Evolutionary conservation across 2,797 vertebrate species (phyloP).

Genomic region (Sorex maritimensis): DNA sequence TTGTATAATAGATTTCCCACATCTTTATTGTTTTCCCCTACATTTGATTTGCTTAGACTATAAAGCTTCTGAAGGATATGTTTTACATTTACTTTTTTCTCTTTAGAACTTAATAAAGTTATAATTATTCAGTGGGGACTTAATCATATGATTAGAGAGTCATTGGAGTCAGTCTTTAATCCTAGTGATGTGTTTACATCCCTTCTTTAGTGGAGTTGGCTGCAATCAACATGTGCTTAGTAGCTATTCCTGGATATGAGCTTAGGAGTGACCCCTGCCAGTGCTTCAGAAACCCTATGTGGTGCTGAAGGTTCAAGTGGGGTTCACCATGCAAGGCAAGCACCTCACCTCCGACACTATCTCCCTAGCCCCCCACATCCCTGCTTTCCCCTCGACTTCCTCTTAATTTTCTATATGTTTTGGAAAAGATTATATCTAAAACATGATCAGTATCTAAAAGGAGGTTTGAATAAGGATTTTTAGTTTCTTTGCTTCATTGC

Average conservation of each 20-base stretch:
- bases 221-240: too few relatives aligned
- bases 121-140: not conserved
- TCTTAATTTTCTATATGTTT: slow-evolving; percentile 1
- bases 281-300: too few relatives aligned
- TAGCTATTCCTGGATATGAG: too few relatives aligned
- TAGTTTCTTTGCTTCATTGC: not conserved
- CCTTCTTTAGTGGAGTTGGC: not conserved
- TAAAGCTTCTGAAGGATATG: not conserved
- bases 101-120: not conserved
- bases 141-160: not conserved
- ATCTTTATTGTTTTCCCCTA: not conserved
- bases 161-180: slow-evolving; percentile 5
- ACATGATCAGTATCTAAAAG: not conserved
- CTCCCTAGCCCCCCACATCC: too few relatives aligned
- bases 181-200: not conserved
- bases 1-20: not conserved
- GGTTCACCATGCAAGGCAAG: too few relatives aligned
- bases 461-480: not conserved
- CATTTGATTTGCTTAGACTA: not conserved
- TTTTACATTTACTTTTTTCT: not conserved
- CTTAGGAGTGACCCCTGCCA: too few relatives aligned
- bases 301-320: too few relatives aligned
- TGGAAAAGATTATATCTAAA: not conserved
- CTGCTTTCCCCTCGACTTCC: not conserved
- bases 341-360: too few relatives aligned